These are phyloP conservation scores for Troilus luridus DNA, from an alignment of 2,888 invertebrate species.

Conservation along the genomic window DNA sequence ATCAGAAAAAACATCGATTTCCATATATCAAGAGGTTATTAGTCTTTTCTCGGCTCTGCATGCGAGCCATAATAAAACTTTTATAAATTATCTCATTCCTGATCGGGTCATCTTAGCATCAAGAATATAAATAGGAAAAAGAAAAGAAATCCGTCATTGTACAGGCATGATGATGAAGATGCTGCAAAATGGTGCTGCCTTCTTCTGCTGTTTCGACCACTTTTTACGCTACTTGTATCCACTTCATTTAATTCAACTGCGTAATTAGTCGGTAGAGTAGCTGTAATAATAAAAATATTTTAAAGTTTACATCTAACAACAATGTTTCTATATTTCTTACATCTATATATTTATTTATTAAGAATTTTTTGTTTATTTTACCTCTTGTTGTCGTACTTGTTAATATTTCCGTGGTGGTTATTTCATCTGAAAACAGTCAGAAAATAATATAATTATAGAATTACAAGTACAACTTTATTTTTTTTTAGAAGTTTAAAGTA, in stretches of 20 bases:
- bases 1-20: conserved; percentile 46
- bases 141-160: neutral
- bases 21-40: neutral
- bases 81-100: neutral
- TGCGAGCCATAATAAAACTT: neutral
- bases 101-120: conserved; percentile 44
- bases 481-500: neutral
- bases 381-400: conserved; percentile 49
- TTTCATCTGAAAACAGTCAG: conserved; percentile 38
- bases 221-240: conserved; percentile 61
- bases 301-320: neutral
- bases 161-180: neutral
- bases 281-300: conserved; percentile 15
- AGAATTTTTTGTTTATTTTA: neutral
- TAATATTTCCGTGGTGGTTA: conserved; percentile 43
- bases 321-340: neutral
- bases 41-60: conserved; percentile 33
- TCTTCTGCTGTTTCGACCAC: conserved; percentile 59
- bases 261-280: conserved; percentile 33
- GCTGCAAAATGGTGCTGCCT: conserved; percentile 58
- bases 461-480: too few species aligned
- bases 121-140: neutral
- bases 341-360: neutral
- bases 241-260: conserved; percentile 59
- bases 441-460: neutral